Conservation (phyloP, 2,113 vertebrate species). For the Cnemophilus loriae region DNA sequence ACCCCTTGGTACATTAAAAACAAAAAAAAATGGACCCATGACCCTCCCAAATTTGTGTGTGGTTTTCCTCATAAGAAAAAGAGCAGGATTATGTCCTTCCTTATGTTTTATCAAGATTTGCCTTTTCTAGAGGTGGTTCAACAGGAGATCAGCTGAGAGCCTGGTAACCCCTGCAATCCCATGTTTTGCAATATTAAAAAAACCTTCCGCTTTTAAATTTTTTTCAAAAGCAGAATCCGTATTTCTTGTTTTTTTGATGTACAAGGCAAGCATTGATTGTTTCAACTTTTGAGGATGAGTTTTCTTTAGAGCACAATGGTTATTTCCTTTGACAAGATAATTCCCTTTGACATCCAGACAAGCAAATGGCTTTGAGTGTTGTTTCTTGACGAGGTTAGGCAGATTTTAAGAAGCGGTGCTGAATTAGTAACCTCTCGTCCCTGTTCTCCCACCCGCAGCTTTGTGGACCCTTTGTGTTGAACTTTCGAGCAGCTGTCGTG, state of each 20-base stretch:
- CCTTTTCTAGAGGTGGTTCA: not conserved
- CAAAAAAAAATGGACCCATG: not conserved
- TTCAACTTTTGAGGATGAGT: not conserved
- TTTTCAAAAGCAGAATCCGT: not conserved
- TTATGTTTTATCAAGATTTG: not conserved
- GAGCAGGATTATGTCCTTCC: not conserved
- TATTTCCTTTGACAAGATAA: not conserved
- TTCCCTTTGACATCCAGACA: not conserved
- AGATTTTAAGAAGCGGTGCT: not conserved
- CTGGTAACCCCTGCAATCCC: not conserved
- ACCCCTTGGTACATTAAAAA: not conserved
- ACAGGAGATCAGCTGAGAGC: not conserved
- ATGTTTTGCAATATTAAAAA: not conserved
- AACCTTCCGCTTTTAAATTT: not conserved
- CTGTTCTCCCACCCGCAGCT: fast-evolving
- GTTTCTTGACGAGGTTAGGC: not conserved
- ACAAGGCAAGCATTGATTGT: not conserved
- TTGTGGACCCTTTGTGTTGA: not conserved
- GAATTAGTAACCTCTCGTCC: not conserved
- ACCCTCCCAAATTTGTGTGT: not conserved
- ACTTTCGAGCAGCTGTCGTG: not conserved
- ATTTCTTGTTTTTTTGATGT: not conserved
- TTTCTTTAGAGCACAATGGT: not conserved
- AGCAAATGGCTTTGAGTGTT: not conserved
- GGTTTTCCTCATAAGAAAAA: not conserved